A percentile compares a stretch with the other conserved stretches of the same genome.
phyloP scores from a whole-genome alignment of 1,140 invertebrate species.

The Pseudomyrmex cubaensis region DNA sequence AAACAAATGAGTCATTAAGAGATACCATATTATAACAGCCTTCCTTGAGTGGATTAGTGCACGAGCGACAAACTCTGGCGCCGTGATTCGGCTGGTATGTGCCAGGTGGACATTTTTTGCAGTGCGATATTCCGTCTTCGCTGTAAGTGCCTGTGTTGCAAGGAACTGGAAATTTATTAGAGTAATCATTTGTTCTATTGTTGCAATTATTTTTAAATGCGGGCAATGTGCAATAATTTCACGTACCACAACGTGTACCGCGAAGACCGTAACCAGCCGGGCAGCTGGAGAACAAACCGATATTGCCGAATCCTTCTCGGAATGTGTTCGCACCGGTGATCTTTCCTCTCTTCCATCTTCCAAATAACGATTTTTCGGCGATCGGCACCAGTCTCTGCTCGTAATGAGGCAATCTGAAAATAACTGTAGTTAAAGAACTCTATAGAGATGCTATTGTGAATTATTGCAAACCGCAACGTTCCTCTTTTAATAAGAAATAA shows the following conservation, averaged over 20 bases:
- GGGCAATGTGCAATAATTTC: neutral
- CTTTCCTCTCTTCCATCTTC: conserved; percentile 67
- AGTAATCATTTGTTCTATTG: neutral
- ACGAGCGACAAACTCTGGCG: conserved; percentile 78
- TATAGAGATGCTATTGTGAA: conserved; percentile 77
- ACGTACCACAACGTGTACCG: conserved; percentile 77
- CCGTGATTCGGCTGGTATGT: conserved; percentile 80
- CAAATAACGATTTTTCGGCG: conserved; percentile 56
- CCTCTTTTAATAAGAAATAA: conserved; percentile 17
- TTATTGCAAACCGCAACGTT: conserved; percentile 64
- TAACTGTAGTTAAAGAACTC: conserved; percentile 81
- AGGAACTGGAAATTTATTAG: conserved; percentile 76
- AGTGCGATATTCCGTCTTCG: conserved; percentile 78
- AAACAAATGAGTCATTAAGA: neutral
- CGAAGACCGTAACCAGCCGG: conserved; percentile 79
- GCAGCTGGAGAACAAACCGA: conserved; percentile 78
- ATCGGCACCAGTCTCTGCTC: conserved; percentile 77
- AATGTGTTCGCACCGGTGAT: neutral
- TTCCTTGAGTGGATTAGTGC: conserved; percentile 80
- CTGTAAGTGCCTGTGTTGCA: conserved; percentile 79
- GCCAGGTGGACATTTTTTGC: conserved; percentile 78
- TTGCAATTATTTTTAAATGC: neutral
- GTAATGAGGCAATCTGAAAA: conserved; percentile 79
- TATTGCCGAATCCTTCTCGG: conserved; percentile 45
- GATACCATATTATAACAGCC: conserved; percentile 79